Conservation (phyloP, 2,888 invertebrate genomes). For the Stictocephala bisonia region DNA sequence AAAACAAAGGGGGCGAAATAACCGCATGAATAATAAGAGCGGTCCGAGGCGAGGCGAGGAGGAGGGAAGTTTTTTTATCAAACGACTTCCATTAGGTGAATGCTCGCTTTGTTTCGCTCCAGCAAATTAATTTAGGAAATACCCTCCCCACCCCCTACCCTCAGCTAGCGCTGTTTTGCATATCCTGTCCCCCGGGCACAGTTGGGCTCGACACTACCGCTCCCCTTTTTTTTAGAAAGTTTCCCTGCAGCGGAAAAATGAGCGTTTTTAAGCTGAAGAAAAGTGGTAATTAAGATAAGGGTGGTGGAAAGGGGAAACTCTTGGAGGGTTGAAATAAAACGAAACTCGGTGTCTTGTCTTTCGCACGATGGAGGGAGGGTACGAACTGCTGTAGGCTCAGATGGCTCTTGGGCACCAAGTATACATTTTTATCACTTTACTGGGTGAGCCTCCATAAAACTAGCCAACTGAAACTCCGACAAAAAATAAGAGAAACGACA, state of each 20-base stretch:
- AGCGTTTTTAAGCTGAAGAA: constrained; percentile 38
- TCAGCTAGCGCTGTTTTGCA: constrained; percentile 32
- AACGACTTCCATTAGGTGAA: constrained; percentile 50
- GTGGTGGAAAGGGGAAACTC: constrained; percentile 20
- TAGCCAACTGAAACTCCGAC: too few species aligned
- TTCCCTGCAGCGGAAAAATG: constrained; percentile 39
- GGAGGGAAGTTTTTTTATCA: constrained; percentile 43
- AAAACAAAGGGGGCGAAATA: constrained; percentile 47
- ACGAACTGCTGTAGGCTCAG: too few species aligned
- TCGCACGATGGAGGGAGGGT: too few species aligned
- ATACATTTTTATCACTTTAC: too few species aligned
- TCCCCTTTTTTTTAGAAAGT: constrained; percentile 29
- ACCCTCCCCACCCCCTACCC: constrained; percentile 5
- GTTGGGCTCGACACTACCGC: constrained; percentile 38
- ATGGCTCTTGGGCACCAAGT: too few species aligned
- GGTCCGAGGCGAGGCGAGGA: constrained; percentile 27
- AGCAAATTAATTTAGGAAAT: constrained; percentile 51
- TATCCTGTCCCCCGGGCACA: constrained; percentile 47
- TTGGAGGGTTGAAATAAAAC: constrained; percentile 25
- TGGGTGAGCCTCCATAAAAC: too few species aligned
- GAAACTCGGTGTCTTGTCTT: constrained; percentile 35
- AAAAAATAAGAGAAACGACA: too few species aligned
- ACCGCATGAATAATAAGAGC: constrained; percentile 51
- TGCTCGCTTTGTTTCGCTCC: constrained; percentile 50
- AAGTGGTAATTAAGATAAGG: constrained; percentile 43